These are phyloP conservation scores for Sula dactylatra DNA, from an alignment of 2,113 vertebrate genomes.

Conservation along the genomic window DNA sequence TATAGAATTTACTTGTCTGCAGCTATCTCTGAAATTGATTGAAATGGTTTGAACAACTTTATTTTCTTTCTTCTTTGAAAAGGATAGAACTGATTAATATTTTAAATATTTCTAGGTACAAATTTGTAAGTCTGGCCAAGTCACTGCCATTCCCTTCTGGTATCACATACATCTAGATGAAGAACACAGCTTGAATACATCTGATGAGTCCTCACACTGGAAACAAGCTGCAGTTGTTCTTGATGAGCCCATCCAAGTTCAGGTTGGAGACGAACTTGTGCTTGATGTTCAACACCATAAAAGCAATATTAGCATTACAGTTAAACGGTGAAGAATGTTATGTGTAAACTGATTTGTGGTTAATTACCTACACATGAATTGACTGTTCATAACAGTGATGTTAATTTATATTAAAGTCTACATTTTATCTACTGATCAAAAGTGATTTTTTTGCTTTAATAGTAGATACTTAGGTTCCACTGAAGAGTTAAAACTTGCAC, in stretches of 20 bases:
- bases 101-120: conserved; percentile 74
- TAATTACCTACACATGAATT: background rate
- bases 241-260: conserved; percentile 84
- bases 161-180: conserved; percentile 88
- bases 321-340: conserved; percentile 57
- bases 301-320: conserved; percentile 89
- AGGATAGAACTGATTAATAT: background rate
- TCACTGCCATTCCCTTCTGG: conserved; percentile 96
- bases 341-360: background rate
- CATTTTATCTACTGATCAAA: background rate
- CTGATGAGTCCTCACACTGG: conserved; percentile 88
- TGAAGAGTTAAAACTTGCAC: background rate
- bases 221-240: conserved; percentile 93
- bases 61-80: background rate
- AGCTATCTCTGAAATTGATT: background rate
- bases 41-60: background rate
- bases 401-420: conserved; percentile 40
- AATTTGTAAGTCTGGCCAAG: conserved; percentile 78
- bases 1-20: background rate
- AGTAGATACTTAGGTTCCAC: background rate
- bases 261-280: conserved; percentile 78
- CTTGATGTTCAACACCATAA: conserved; percentile 86
- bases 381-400: background rate
- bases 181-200: conserved; percentile 83
- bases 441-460: background rate